Conservation (phyloP, 2,888 invertebrate species). For the Camponotus fellah region DNA sequence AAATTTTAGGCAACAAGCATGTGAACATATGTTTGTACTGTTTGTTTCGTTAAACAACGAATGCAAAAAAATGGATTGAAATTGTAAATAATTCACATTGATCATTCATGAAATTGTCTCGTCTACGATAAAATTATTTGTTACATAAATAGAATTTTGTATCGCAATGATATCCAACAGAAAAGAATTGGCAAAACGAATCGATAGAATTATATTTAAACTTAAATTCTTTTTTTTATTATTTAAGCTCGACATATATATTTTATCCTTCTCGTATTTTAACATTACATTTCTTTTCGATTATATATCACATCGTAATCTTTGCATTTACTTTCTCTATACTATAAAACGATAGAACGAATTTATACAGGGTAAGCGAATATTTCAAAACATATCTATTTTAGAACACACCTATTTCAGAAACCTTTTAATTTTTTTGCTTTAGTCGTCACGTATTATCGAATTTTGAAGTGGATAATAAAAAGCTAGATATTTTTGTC, state of each 20-base stretch:
- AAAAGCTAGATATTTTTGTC: too few relatives aligned
- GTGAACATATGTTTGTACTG: too few relatives aligned
- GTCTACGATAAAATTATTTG: neutral
- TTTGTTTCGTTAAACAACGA: neutral
- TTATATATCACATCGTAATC: neutral
- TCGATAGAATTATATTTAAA: constrained; percentile 15
- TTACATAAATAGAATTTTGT: neutral
- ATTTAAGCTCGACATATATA: neutral
- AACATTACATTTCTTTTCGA: neutral
- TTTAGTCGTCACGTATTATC: too few relatives aligned
- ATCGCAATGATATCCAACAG: neutral
- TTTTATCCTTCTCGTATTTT: neutral
- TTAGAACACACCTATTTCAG: too few relatives aligned
- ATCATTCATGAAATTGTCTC: neutral
- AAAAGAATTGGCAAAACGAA: constrained; percentile 8
- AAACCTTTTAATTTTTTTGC: too few relatives aligned
- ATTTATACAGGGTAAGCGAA: neutral
- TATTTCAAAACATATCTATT: too few relatives aligned
- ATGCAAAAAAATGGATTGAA: neutral
- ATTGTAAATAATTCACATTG: neutral
- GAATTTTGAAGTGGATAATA: too few relatives aligned
- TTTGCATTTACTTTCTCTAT: constrained; percentile 16
- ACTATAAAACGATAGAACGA: neutral
- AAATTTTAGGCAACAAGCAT: too few relatives aligned
- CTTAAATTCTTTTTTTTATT: neutral